Percentiles rank a stretch among this genome's conserved stretches.
Conservation (phyloP, 1,140 invertebrate genomes). For the Planococcus citri region DNA sequence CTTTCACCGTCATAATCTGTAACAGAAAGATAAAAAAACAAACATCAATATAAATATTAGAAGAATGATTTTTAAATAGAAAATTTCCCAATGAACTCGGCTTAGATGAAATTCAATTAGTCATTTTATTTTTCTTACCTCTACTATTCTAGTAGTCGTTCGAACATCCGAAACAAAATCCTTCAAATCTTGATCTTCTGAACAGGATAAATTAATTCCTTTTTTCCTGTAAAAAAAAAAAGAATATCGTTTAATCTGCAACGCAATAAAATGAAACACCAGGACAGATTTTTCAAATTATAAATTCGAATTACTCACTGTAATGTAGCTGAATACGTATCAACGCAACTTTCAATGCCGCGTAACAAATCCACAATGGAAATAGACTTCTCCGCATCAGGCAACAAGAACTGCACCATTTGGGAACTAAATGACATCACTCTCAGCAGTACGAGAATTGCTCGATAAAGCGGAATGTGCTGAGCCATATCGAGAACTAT, state of each 20-base stretch:
- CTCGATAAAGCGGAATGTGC: conserved; percentile 80
- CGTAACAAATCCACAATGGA: conserved; percentile 56
- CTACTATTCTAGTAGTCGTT: conserved; percentile 61
- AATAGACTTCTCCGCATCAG: too few relatives aligned
- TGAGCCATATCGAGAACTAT: conserved; percentile 82
- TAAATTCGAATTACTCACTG: too few relatives aligned
- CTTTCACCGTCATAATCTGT: conserved; percentile 47
- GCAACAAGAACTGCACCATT: conserved; percentile 52
- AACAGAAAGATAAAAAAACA: conserved; percentile 16
- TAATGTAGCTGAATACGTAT: conserved; percentile 50
- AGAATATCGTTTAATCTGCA: too few relatives aligned
- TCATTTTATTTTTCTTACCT: too few relatives aligned
- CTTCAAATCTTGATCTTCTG: conserved; percentile 56
- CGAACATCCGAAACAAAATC: conserved; percentile 80
- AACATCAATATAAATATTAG: background rate
- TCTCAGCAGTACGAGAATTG: conserved; percentile 65
- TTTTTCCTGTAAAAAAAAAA: conserved; percentile 44
- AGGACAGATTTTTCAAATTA: too few relatives aligned
- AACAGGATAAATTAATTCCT: too few relatives aligned
- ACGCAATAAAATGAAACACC: too few relatives aligned
- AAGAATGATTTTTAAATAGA: too few relatives aligned
- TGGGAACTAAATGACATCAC: conserved; percentile 57
- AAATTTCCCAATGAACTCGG: too few relatives aligned
- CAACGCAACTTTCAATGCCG: conserved; percentile 80
- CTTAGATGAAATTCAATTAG: too few relatives aligned